phyloP scores from a whole-genome alignment of 2,888 invertebrate species.

The Steinernema carpocapsae region DNA sequence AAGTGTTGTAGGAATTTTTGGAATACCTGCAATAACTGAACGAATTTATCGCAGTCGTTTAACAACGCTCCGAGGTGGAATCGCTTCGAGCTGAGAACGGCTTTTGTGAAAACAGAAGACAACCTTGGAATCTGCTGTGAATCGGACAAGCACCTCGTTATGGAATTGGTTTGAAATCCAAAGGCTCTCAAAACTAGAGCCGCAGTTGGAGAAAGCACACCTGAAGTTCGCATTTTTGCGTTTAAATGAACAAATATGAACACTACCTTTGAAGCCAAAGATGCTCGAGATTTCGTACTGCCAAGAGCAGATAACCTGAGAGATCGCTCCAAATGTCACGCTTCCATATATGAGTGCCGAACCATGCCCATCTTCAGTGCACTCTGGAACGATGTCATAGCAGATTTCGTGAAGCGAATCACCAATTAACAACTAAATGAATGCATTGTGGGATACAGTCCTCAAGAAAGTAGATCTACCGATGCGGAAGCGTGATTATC shows the following conservation, averaged over 20 bases:
- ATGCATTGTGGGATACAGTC: not conserved
- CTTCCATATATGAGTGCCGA: not conserved
- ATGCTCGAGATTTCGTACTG: constrained; percentile 43
- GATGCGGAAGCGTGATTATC: not conserved
- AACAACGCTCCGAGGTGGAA: constrained; percentile 6
- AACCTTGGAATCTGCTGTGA: not conserved
- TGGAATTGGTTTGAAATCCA: constrained; percentile 49
- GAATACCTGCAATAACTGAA: constrained; percentile 11
- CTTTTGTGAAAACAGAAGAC: constrained; percentile 23
- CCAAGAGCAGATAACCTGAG: not conserved
- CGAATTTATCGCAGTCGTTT: constrained; percentile 17
- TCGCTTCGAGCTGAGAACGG: not conserved
- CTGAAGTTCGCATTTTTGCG: too few relatives aligned
- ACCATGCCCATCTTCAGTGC: not conserved
- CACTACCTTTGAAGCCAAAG: constrained; percentile 50
- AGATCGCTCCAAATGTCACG: constrained; percentile 5
- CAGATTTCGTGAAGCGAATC: constrained; percentile 6
- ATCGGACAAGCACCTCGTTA: constrained; percentile 44
- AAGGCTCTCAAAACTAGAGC: constrained; percentile 48
- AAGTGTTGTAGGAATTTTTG: not conserved
- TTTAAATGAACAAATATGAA: too few relatives aligned
- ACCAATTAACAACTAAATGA: constrained; percentile 1
- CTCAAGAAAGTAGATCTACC: not conserved
- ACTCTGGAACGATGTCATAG: not conserved
- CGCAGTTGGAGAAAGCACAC: constrained; percentile 45